Conservation (phyloP, 2,888 invertebrate genomes). For the Antitype chi region DNA sequence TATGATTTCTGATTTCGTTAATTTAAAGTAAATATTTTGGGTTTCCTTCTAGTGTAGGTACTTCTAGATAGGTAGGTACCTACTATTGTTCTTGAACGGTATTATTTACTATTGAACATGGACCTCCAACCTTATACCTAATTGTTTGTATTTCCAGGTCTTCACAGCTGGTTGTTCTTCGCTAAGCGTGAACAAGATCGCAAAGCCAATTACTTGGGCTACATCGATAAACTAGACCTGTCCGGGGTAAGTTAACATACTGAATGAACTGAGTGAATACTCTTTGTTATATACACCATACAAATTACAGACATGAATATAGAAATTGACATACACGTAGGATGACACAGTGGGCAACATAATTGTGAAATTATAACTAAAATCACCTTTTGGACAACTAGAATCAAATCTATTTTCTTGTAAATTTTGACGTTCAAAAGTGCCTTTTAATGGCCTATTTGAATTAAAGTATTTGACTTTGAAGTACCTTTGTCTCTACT, state of each 20-base stretch:
- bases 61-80: background rate
- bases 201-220: conserved; percentile 95
- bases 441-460: too few species aligned
- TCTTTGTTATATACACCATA: background rate
- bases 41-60: background rate
- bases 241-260: conserved; percentile 91
- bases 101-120: background rate
- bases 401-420: too few species aligned
- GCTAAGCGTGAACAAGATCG: conserved; percentile 94
- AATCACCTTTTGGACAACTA: too few species aligned
- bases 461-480: background rate
- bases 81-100: background rate
- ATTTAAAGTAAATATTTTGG: background rate
- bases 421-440: too few species aligned
- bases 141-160: conserved; percentile 87
- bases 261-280: background rate
- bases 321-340: background rate
- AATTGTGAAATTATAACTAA: background rate
- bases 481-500: background rate
- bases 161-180: conserved; percentile 98
- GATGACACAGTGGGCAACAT: background rate
- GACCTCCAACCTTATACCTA: background rate
- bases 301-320: background rate
- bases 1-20: background rate
- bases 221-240: conserved; percentile 93